Evolutionary conservation across 2,113 vertebrate genomes (phyloP).

Genomic region (Cariama cristata): DNA sequence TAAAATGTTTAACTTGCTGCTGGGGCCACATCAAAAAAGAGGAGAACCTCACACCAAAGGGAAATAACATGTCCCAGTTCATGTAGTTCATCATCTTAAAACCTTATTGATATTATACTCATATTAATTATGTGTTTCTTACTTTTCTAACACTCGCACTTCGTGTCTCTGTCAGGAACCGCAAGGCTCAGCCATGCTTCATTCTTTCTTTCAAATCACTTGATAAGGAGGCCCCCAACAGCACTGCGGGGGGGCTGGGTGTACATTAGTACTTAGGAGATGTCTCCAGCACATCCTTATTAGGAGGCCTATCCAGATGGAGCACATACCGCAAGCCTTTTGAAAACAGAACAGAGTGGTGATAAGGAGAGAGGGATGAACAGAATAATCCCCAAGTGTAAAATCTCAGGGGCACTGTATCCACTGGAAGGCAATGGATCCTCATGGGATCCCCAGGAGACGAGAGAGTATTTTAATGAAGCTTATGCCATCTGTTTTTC

Average conservation of each 20-base stretch:
- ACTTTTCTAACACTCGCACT: neutral
- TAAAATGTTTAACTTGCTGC: neutral
- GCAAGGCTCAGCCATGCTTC: neutral
- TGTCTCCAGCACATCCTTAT: constrained; percentile 22
- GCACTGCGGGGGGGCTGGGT: neutral
- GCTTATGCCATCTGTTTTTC: constrained; percentile 52
- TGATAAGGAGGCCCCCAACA: neutral
- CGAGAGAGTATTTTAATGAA: constrained; percentile 17
- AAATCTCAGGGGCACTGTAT: neutral
- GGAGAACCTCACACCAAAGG: neutral
- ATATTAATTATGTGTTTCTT: neutral
- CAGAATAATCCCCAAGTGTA: neutral
- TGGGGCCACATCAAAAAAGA: neutral
- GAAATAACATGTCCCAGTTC: neutral
- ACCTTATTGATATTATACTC: neutral
- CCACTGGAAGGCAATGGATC: neutral
- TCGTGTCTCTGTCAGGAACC: neutral
- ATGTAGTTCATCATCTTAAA: neutral
- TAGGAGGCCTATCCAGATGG: constrained; percentile 43
- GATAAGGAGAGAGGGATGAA: constrained; percentile 8
- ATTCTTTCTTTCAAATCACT: neutral
- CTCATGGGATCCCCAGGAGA: neutral
- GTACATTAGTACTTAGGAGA: neutral
- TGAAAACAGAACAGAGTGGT: neutral
- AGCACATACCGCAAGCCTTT: constrained; percentile 2